These are phyloP conservation scores for Machimus atricapillus DNA, from an alignment of 2,888 invertebrate genomes.

Conservation along the genomic window DNA sequence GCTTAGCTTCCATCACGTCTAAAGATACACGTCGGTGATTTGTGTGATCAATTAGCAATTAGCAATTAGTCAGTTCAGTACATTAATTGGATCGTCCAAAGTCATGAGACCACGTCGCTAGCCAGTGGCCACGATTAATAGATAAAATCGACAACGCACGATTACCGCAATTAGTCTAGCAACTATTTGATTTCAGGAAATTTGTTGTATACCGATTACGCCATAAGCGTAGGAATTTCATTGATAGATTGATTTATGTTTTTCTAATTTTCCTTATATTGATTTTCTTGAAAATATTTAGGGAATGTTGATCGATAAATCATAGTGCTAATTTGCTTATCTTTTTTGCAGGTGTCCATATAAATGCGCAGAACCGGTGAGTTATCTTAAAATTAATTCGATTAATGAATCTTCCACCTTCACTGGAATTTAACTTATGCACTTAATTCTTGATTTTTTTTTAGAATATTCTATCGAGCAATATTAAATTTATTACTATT, in stretches of 20 bases:
- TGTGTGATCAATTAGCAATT: conserved; percentile 16
- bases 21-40: conserved; percentile 6
- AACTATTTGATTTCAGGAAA: conserved; percentile 28
- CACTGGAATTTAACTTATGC: not conserved
- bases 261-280: not conserved
- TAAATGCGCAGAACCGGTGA: not conserved
- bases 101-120: not conserved
- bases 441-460: not conserved
- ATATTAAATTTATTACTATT: not conserved
- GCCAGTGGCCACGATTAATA: not conserved
- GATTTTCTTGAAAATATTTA: not conserved
- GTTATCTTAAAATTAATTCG: not conserved
- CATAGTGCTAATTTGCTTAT: not conserved
- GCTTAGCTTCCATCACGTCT: conserved; percentile 2
- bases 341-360: not conserved
- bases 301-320: not conserved
- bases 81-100: conserved; percentile 24
- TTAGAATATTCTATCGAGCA: not conserved
- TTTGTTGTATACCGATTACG: not conserved
- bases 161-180: not conserved
- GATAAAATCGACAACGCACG: conserved; percentile 16
- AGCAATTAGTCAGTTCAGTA: not conserved
- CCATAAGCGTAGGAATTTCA: not conserved
- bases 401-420: not conserved
- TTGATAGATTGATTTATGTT: not conserved